Evolutionary conservation across 2,797 vertebrate genomes (phyloP).

Genomic region (Squalus acanthias): DNA sequence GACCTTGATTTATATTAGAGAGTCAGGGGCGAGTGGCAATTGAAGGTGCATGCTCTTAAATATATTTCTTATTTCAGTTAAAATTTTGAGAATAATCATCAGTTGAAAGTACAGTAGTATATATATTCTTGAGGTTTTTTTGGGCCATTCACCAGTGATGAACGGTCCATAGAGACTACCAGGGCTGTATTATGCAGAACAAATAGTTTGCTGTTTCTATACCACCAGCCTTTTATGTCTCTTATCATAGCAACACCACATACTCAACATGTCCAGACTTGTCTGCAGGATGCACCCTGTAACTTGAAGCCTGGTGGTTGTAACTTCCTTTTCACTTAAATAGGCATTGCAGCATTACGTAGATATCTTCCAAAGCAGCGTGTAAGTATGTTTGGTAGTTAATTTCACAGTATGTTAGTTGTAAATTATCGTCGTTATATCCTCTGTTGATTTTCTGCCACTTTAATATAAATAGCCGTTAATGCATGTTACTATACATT

Average conservation of each 20-base stretch:
- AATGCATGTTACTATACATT: background rate
- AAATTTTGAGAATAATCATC: background rate
- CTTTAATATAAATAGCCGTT: background rate
- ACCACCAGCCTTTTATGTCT: conserved; percentile 38
- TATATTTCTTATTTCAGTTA: background rate
- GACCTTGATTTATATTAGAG: background rate
- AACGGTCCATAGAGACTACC: background rate
- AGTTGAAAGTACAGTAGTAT: background rate
- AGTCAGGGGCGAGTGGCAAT: background rate
- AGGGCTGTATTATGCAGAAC: background rate
- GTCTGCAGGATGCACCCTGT: conserved; percentile 45
- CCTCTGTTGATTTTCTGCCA: background rate
- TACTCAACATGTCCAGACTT: conserved; percentile 56
- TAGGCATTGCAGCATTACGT: too few species aligned
- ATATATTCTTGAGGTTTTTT: background rate
- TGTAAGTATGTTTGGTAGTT: conserved; percentile 1
- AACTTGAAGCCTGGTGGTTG: conserved; percentile 34
- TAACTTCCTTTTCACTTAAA: conserved; percentile 39
- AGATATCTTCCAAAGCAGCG: too few species aligned
- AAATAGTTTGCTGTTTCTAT: background rate
- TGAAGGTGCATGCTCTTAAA: background rate
- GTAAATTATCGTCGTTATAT: background rate
- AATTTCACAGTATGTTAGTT: background rate
- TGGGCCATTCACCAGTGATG: background rate
- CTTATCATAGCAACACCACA: conserved; percentile 50